Base-by-base conservation (phyloP, 2,113 vertebrate species). In the Chelonoidis abingdonii region DNA sequence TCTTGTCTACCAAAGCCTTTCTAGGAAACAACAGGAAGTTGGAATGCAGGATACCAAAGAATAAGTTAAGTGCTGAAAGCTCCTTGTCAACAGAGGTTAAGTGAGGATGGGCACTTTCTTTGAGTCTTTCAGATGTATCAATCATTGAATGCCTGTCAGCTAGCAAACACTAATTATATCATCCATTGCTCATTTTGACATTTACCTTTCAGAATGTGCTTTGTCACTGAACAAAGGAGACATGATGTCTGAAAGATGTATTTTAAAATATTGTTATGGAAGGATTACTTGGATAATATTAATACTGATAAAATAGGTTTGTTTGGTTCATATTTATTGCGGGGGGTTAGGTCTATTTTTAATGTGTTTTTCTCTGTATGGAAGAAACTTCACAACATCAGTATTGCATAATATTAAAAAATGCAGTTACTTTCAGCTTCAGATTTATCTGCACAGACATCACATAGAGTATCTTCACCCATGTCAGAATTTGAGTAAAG, bases 101-200 rank as follows among this genome's bases (percentile, higher is more conserved):
- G 86, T 90, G 97, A 95, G 92, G 96, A 96, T 95, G 95, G 94
- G 85, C 92, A 97, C 92, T 96, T 97, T 89, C 95, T 97, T n/a
- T 96, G 95, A 95, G 93, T 35, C 62, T 81, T 96, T 88, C 89
- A 91, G 86, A 93, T 95, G 93, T 95, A 97, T 97, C 0, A 97
- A 96, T 96, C 97, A 92, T 79, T n/a, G 38, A 94, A 90, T 95
- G 93, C 94, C 89, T 97, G 94, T 97, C 89, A 56, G 93, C 97
- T 98, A 97, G 93, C 94, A 98, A 97, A 97, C 95, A 98, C 92
- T 95, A 97, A 98, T 98, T 98, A 97, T 53, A 83, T 86, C 94
- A 93, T 95, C 90, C 94, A 97, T 98, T 98, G 90, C 90, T 98
- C 97, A 97, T 96, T 93, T 89, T 96, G 95, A 90, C 91, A 93